Evolutionary conservation across 2,888 invertebrate genomes (phyloP).

Genomic region (Megastigmus dorsalis): DNA sequence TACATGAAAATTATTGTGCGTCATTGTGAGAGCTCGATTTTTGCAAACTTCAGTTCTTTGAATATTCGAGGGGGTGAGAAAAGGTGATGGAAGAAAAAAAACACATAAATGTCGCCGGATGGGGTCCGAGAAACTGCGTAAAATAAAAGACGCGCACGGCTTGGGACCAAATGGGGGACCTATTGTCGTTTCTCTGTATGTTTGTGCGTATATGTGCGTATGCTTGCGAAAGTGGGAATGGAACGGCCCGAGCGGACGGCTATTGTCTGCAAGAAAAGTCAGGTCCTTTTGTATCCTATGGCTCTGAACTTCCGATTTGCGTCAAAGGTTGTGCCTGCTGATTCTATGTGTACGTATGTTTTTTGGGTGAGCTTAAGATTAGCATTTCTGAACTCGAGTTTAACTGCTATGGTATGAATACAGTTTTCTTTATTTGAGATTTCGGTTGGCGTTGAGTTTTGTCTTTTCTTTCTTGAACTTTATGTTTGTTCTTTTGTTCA

Average conservation of each 20-base stretch:
- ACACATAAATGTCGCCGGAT: constrained; percentile 45
- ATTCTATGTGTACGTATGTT: constrained; percentile 32
- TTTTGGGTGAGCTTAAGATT: constrained; percentile 16
- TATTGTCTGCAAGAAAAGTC: constrained; percentile 57
- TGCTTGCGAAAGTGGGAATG: constrained; percentile 22
- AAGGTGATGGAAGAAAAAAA: constrained; percentile 31
- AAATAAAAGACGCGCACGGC: constrained; percentile 47
- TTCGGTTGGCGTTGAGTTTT: not conserved
- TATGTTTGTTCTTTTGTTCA: no score
- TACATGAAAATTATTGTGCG: constrained; percentile 53
- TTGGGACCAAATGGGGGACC: constrained; percentile 43
- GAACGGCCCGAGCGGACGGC: constrained; percentile 26
- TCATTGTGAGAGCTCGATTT: constrained; percentile 49
- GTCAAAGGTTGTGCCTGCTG: constrained; percentile 51
- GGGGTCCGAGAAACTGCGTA: constrained; percentile 49
- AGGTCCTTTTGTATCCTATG: constrained; percentile 54
- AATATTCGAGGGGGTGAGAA: constrained; percentile 48
- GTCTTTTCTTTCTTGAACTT: not conserved
- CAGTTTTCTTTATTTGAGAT: constrained; percentile 2
- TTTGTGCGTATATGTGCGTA: constrained; percentile 20
- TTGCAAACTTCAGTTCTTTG: constrained; percentile 54
- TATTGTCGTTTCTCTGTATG: constrained; percentile 39
- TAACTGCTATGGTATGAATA: not conserved
- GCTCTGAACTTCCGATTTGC: constrained; percentile 54
- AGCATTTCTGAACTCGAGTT: constrained; percentile 21